phyloP scores from a whole-genome alignment of 2,113 vertebrate genomes.

The Ranitomeya variabilis region DNA sequence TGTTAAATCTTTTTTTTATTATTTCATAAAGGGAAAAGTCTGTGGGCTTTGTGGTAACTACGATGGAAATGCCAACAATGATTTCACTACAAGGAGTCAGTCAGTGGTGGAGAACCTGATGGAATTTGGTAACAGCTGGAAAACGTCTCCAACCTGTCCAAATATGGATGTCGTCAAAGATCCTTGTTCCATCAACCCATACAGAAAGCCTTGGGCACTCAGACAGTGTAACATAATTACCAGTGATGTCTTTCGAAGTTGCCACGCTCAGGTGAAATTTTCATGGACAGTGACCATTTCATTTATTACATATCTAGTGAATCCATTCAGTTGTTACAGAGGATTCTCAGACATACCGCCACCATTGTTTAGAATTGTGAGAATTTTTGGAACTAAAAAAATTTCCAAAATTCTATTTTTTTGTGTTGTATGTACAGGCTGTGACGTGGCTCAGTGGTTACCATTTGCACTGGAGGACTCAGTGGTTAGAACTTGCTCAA shows the following conservation, averaged over 20 bases:
- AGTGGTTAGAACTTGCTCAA: too few relatives aligned
- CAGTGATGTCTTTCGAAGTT: slow-evolving; percentile 43
- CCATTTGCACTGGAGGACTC: too few relatives aligned
- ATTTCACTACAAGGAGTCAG: slow-evolving; percentile 52
- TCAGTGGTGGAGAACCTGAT: slow-evolving; percentile 33
- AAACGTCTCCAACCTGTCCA: slow-evolving; percentile 34
- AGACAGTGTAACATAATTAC: slow-evolving; percentile 54
- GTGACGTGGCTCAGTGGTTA: too few relatives aligned
- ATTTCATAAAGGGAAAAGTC: slow-evolving; percentile 44
- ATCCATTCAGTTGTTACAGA: too few relatives aligned
- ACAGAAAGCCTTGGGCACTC: slow-evolving; percentile 53
- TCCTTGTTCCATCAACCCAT: slow-evolving; percentile 57
- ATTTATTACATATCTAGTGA: background rate
- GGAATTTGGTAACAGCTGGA: slow-evolving; percentile 59
- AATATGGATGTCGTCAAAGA: slow-evolving; percentile 16
- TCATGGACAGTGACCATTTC: background rate
- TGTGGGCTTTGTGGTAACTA: slow-evolving; percentile 61
- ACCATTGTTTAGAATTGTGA: too few relatives aligned
- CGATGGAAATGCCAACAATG: slow-evolving; percentile 53
- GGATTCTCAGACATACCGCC: too few relatives aligned
- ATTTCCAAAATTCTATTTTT: too few relatives aligned
- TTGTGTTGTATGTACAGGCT: too few relatives aligned
- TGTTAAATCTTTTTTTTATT: background rate
- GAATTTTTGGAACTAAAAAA: too few relatives aligned
- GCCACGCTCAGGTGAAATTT: slow-evolving; percentile 53